These are phyloP conservation scores for Asbolus verrucosus DNA, from an alignment of 1,140 invertebrate species.

Conservation along the genomic window DNA sequence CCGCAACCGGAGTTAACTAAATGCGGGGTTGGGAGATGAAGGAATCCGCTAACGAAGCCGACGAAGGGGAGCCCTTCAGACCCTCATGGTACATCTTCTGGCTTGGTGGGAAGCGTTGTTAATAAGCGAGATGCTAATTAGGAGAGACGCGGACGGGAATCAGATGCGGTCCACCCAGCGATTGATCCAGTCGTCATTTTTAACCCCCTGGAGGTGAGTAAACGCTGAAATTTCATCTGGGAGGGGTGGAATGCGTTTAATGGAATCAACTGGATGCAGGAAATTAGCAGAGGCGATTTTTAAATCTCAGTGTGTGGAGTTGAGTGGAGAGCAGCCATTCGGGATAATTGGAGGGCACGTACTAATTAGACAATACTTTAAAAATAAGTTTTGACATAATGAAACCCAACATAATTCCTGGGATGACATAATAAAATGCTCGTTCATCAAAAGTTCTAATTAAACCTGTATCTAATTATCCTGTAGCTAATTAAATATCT, in stretches of 20 bases:
- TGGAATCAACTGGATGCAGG: conserved; percentile 35
- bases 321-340: conserved; percentile 23
- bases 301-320: conserved; percentile 22
- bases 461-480: conserved; percentile 63
- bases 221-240: conserved; percentile 31
- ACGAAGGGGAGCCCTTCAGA: conserved; percentile 28
- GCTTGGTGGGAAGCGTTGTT: conserved; percentile 35
- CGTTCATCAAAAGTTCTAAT: conserved; percentile 62
- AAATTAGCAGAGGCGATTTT: conserved; percentile 34
- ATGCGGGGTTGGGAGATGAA: conserved; percentile 39
- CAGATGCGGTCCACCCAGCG: conserved; percentile 26
- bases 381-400: conserved; percentile 50
- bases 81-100: conserved; percentile 36
- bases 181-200: conserved; percentile 32
- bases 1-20: conserved; percentile 42
- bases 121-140: conserved; percentile 44
- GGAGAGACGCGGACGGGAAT: conserved; percentile 21
- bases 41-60: conserved; percentile 44
- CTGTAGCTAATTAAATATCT: conserved; percentile 62
- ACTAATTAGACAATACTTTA: conserved; percentile 44
- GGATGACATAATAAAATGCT: conserved; percentile 56
- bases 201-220: conserved; percentile 28
- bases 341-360: conserved; percentile 40
- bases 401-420: conserved; percentile 52
- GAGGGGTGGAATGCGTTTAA: conserved; percentile 32